Conservation (phyloP, 2,113 vertebrate genomes). For the Ctenodactylus gundi region DNA sequence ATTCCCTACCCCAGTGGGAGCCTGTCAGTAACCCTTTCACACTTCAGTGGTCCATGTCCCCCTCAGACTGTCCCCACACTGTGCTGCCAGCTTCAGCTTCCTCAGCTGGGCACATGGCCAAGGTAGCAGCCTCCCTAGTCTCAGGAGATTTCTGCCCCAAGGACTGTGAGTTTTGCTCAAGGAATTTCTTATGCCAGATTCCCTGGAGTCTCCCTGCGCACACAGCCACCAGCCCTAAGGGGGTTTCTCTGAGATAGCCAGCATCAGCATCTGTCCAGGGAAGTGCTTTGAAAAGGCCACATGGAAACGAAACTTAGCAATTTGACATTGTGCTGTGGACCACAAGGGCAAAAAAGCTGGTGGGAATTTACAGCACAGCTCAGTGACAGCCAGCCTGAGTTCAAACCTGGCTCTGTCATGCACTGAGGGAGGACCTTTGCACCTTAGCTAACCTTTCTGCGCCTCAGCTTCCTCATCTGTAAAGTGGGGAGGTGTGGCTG, state of each 20-base stretch:
- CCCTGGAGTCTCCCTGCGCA: accelerated
- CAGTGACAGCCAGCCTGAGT: no score
- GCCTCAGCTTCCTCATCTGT: neutral
- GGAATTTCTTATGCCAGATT: no score
- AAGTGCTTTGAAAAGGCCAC: accelerated
- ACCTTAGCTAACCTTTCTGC: accelerated
- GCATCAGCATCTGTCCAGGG: neutral
- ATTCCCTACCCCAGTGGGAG: conserved; percentile 82
- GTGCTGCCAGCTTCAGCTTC: neutral
- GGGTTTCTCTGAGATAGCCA: neutral
- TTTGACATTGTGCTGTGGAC: accelerated
- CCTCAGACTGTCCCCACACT: neutral
- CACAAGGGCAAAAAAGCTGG: accelerated
- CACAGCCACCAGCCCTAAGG: no score
- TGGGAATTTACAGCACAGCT: neutral
- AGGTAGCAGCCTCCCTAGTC: neutral
- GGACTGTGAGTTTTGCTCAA: neutral
- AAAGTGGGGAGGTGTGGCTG: neutral
- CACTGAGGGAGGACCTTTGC: neutral
- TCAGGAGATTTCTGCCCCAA: neutral
- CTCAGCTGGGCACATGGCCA: neutral
- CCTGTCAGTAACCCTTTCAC: conserved; percentile 60
- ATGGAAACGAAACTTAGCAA: accelerated
- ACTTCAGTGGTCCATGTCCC: neutral
- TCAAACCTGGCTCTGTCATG: neutral